Evolutionary conservation across 2,888 invertebrate species (phyloP).

Genomic region (Psococerastis gibbosa): DNA sequence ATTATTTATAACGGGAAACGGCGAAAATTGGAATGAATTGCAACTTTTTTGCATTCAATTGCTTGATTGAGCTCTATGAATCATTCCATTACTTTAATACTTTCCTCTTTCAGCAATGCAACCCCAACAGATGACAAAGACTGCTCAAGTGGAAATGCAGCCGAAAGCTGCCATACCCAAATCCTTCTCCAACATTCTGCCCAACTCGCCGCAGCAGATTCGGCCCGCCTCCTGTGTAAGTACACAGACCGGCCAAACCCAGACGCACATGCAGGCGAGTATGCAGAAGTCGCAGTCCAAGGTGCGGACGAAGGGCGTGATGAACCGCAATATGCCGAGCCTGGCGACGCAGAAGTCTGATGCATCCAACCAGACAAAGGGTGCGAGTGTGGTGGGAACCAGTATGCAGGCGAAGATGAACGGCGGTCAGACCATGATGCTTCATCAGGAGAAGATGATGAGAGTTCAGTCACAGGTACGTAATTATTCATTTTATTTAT

Average conservation of each 20-base stretch:
- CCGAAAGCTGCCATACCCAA: constrained; percentile 30
- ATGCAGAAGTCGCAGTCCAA: constrained; percentile 16
- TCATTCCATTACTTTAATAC: no score
- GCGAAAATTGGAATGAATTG: no score
- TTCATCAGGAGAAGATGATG: background rate
- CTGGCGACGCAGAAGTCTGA: constrained; percentile 39
- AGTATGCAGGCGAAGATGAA: no score
- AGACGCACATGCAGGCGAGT: constrained; percentile 24
- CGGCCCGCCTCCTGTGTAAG: constrained; percentile 67
- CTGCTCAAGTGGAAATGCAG: constrained; percentile 30
- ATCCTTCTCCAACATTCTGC: constrained; percentile 38
- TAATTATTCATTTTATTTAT: no score
- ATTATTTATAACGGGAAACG: background rate
- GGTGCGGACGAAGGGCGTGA: constrained; percentile 48
- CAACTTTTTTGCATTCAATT: no score
- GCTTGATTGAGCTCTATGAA: no score
- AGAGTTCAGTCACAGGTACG: background rate
- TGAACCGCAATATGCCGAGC: constrained; percentile 40
- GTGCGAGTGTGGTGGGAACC: no score
- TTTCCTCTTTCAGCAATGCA: constrained; percentile 17
- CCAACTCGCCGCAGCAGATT: constrained; percentile 37
- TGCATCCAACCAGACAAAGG: constrained; percentile 49
- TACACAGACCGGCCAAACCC: constrained; percentile 48
- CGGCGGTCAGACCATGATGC: background rate
- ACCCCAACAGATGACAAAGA: constrained; percentile 28